phyloP scores from a whole-genome alignment of 2,797 vertebrate species.

The Natrix natrix region DNA sequence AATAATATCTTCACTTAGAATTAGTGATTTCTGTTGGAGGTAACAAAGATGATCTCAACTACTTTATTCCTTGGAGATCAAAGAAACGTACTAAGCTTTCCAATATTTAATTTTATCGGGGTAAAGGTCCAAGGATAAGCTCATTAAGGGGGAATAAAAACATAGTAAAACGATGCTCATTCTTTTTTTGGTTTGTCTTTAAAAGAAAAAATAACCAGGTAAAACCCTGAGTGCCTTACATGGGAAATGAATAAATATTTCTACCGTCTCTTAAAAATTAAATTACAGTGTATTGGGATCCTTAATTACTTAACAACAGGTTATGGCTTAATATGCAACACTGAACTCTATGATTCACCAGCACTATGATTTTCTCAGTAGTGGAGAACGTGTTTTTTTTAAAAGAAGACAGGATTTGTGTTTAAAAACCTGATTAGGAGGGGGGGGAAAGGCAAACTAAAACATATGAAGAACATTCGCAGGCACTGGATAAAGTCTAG shows the following conservation, averaged over 20 bases:
- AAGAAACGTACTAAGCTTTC: constrained; percentile 4
- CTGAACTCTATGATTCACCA: constrained; percentile 39
- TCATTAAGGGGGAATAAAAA: constrained; percentile 2
- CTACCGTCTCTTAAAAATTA: constrained; percentile 33
- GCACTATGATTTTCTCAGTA: constrained; percentile 41
- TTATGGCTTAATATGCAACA: constrained; percentile 48
- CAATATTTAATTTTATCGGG: constrained; percentile 5
- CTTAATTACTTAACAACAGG: constrained; percentile 35
- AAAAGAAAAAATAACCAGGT: neutral
- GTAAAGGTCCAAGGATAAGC: neutral
- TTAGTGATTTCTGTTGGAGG: constrained; percentile 19
- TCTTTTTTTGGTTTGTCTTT: neutral
- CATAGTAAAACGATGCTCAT: constrained; percentile 25
- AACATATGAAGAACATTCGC: neutral
- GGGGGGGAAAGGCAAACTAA: neutral
- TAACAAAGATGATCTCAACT: constrained; percentile 11
- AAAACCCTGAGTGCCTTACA: neutral
- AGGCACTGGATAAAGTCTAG: neutral
- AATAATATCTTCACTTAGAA: constrained; percentile 17
- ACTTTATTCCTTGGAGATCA: neutral
- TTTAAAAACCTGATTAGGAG: constrained; percentile 34
- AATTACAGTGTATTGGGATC: constrained; percentile 28
- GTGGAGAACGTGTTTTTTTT: neutral
- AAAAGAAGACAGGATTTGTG: constrained; percentile 31
- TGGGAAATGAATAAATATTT: constrained; percentile 24